Evolutionary conservation across 2,113 vertebrate species (phyloP), one percentile per base, ranked within the genome.

Genomic region (Heptranchias perlo): DNA sequence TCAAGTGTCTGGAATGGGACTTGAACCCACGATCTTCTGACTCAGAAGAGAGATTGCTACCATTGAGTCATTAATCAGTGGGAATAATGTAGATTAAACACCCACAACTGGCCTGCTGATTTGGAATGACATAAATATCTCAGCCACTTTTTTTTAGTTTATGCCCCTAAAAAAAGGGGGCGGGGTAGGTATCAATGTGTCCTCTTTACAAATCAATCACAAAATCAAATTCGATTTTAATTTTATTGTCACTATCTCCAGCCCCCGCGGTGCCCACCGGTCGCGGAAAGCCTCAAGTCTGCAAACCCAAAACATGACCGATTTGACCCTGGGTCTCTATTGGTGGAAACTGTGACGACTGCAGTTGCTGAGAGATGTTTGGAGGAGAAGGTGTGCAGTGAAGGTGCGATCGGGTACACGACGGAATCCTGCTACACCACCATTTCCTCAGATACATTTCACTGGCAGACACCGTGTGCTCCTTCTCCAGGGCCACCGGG

Each of bases 311-410:
- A 67, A 67, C 64, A 95, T 69, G 94, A 95, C 64, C 62, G 64
- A 69, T 69, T 95, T 95, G 94, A 95, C 65, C 94, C 39, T 52
- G 39, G 4, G 23, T 49, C 28, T 65, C 52, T 11, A 95, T 95
- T 95, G 94, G 94, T 95, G 11, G 64, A 31, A 7, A 25, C 47
- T 67, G 65, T 95, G 94, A 69, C 47, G 94, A 18, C 28, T 44
- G 94, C 65, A 95, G 94, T 95, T 95, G 94, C 65, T 69, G 94
- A 69, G 94, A 35, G 94, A 95, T 67, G 44, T 65, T 69, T 95
- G 64, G 94, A 95, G 64, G 94, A 95, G 94, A 65, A 95, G 73
- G 94, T 95, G 64, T 49, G 65, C 64, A 28, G 39, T 28, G 94
- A 49, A 69, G 65, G 94, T 69, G 61, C 64, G 44, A 94, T 47